Conservation (phyloP, 2,888 invertebrate genomes). For the Protophormia terraenovae region DNA sequence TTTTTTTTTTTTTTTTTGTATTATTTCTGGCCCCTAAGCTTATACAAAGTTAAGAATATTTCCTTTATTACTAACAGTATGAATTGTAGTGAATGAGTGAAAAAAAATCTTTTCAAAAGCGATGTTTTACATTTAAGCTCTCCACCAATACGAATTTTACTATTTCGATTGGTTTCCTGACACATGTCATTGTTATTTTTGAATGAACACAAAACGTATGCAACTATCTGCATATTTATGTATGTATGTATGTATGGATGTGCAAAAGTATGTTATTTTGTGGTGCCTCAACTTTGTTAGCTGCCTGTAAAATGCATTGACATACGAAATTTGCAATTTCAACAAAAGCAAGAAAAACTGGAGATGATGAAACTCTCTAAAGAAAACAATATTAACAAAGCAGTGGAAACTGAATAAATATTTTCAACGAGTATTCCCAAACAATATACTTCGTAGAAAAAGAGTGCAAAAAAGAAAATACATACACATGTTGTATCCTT, state of each 20-base stretch:
- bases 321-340: background rate
- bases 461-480: background rate
- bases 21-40: background rate
- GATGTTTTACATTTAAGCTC: background rate
- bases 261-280: background rate
- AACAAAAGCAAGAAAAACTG: background rate
- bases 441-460: background rate
- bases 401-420: conserved; percentile 18
- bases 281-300: background rate
- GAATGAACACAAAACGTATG: background rate
- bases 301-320: background rate
- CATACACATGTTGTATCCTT: background rate
- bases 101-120: background rate
- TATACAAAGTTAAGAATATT: background rate
- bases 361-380: background rate
- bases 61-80: background rate
- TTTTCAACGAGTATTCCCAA: background rate
- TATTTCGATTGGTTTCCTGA: conserved; percentile 31
- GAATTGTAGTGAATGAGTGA: background rate
- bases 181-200: conserved; percentile 11
- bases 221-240: background rate
- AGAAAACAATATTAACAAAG: conserved; percentile 19
- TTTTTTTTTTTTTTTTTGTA: background rate
- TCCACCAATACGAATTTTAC: background rate
- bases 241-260: too few species aligned